These are phyloP conservation scores for Yponomeuta malinellus DNA, from an alignment of 2,888 invertebrate species.

Conservation along the genomic window DNA sequence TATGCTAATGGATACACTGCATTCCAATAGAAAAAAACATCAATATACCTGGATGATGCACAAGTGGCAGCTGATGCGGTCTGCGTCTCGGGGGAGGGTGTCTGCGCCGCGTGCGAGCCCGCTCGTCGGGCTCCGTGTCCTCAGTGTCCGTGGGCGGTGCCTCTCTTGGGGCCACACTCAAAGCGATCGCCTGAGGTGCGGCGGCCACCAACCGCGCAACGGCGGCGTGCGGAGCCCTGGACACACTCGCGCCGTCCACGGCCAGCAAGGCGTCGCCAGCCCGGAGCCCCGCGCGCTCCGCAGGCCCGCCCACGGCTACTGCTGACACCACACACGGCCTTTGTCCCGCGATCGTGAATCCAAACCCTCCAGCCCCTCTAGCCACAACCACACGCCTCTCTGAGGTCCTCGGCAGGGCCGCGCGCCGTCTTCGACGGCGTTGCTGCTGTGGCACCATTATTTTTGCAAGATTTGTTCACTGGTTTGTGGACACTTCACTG, in stretches of 20 bases:
- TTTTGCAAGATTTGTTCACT: background rate
- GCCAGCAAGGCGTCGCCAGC: slow-evolving; percentile 95
- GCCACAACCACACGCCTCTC: slow-evolving; percentile 90
- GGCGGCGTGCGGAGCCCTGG: slow-evolving; percentile 94
- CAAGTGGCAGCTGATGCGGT: slow-evolving; percentile 50
- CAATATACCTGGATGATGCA: slow-evolving; percentile 55
- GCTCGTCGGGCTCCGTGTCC: slow-evolving; percentile 66
- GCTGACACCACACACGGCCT: slow-evolving; percentile 96
- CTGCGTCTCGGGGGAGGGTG: slow-evolving; percentile 63
- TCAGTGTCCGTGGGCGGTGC: slow-evolving; percentile 65
- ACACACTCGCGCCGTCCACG: slow-evolving; percentile 93
- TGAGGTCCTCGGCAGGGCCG: slow-evolving; percentile 65
- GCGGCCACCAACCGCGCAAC: slow-evolving; percentile 94
- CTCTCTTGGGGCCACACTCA: slow-evolving; percentile 85
- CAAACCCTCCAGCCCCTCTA: slow-evolving; percentile 92
- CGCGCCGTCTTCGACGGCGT: slow-evolving; percentile 60
- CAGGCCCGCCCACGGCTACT: slow-evolving; percentile 90
- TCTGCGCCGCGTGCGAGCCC: slow-evolving; percentile 53
- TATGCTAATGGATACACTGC: background rate
- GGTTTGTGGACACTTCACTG: background rate
- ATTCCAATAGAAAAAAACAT: background rate
- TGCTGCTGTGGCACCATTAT: slow-evolving; percentile 68
- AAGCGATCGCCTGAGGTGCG: slow-evolving; percentile 86
- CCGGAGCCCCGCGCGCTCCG: slow-evolving; percentile 91
- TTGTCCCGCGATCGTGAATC: slow-evolving; percentile 98